phyloP scores from a whole-genome alignment of 2,888 invertebrate species.

The Caenorhabditis sp. region DNA sequence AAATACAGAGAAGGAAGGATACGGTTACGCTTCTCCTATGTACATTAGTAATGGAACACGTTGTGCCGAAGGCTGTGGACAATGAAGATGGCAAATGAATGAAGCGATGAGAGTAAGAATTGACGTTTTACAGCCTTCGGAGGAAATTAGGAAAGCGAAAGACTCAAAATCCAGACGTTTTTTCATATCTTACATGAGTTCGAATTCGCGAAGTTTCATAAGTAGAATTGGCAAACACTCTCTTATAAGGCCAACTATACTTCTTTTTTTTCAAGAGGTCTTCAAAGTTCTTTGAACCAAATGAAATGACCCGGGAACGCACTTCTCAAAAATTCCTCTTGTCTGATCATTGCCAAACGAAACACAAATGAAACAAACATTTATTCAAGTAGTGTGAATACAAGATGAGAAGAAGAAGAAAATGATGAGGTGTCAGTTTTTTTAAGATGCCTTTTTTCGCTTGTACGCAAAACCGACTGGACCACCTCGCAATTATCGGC shows the following conservation, averaged over 20 bases:
- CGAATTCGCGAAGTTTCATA: too few relatives aligned
- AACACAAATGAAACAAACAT: slow-evolving; percentile 43
- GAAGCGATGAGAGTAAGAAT: too few relatives aligned
- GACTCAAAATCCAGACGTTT: too few relatives aligned
- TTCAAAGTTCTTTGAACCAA: slow-evolving; percentile 6
- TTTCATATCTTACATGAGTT: too few relatives aligned
- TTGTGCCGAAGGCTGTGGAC: slow-evolving; percentile 29
- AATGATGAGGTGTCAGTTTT: slow-evolving; percentile 42
- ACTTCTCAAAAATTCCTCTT: slow-evolving; percentile 16
- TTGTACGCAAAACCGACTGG: not conserved
- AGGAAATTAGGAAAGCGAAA: too few relatives aligned
- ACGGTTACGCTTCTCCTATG: slow-evolving; percentile 60
- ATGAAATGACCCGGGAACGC: slow-evolving; percentile 47
- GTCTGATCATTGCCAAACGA: slow-evolving; percentile 23
- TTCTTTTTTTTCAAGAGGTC: slow-evolving; percentile 18
- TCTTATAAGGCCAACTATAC: not conserved
- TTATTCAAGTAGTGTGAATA: slow-evolving; percentile 32
- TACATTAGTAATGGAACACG: slow-evolving; percentile 57
- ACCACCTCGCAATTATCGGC: slow-evolving; percentile 71
- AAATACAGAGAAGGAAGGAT: slow-evolving; percentile 27
- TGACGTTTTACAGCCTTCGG: too few relatives aligned
- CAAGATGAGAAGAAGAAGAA: not conserved
- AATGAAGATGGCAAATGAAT: slow-evolving; percentile 15
- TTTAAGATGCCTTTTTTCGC: slow-evolving; percentile 13
- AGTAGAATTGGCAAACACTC: not conserved